Percentiles rank a stretch among this genome's conserved stretches.
phyloP scores from a whole-genome alignment of 1,140 invertebrate genomes.

The Drosophila truncata region DNA sequence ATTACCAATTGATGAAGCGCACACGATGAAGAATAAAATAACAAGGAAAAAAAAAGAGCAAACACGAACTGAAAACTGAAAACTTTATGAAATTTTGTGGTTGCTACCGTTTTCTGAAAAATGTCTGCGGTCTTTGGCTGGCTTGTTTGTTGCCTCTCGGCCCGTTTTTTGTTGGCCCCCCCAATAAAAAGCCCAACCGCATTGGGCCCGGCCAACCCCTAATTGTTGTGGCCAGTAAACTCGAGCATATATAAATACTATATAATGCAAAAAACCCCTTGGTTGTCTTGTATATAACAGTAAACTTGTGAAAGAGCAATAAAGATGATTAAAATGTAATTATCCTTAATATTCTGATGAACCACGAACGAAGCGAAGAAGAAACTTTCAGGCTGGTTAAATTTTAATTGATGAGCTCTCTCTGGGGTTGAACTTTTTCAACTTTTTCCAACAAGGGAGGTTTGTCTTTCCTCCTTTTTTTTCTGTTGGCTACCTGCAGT shows the following conservation, averaged over 20 bases:
- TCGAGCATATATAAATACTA: neutral
- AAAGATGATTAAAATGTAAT: constrained; percentile 85
- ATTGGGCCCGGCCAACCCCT: constrained; percentile 72
- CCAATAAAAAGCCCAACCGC: constrained; percentile 75
- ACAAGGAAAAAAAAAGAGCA: constrained; percentile 11
- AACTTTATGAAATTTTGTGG: constrained; percentile 82
- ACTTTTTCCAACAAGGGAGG: constrained; percentile 50
- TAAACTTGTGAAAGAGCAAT: constrained; percentile 84
- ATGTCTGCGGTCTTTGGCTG: constrained; percentile 54
- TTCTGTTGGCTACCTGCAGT: constrained; percentile 38
- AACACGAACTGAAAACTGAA: constrained; percentile 36
- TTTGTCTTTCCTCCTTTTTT: neutral
- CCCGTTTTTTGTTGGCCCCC: constrained; percentile 2
- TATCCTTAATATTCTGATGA: constrained; percentile 83
- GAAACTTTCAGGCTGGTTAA: constrained; percentile 48
- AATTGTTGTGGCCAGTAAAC: constrained; percentile 71
- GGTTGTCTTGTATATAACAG: constrained; percentile 74
- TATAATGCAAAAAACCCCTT: constrained; percentile 56
- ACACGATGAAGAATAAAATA: constrained; percentile 29
- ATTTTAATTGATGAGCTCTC: constrained; percentile 82
- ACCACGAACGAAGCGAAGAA: constrained; percentile 19
- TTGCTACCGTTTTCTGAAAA: constrained; percentile 79
- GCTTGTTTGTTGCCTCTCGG: constrained; percentile 6
- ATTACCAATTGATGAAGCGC: constrained; percentile 83
- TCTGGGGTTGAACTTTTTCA: constrained; percentile 78